These are phyloP conservation scores for Drosophila niveifrons DNA, from an alignment of 2,888 invertebrate genomes.

Conservation along the genomic window DNA sequence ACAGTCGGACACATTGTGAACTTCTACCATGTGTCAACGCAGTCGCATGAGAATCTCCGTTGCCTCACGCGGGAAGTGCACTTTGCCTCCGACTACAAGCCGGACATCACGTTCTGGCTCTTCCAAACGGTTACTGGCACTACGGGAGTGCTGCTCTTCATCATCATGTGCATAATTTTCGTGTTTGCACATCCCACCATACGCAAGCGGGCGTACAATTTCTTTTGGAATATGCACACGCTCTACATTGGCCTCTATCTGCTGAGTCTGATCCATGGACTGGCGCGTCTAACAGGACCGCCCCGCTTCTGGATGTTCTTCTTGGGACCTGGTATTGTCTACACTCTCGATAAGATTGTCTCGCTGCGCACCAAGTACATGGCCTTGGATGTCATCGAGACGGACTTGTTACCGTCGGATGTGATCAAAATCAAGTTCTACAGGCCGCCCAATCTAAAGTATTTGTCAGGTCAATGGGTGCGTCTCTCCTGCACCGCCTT, in stretches of 20 bases:
- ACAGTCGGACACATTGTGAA: slow-evolving; percentile 98
- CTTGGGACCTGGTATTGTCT: slow-evolving; percentile 95
- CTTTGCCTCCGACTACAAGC: slow-evolving; percentile 96
- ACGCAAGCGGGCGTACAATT: slow-evolving; percentile 96
- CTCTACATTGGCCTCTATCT: slow-evolving; percentile 94
- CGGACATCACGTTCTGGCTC: slow-evolving; percentile 97
- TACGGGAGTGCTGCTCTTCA: slow-evolving; percentile 94
- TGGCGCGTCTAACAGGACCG: slow-evolving; percentile 95
- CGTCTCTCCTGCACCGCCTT: slow-evolving; percentile 96
- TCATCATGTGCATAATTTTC: slow-evolving; percentile 97
- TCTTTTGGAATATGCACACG: slow-evolving; percentile 97
- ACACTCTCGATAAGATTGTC: slow-evolving; percentile 96
- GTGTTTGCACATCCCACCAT: slow-evolving; percentile 98
- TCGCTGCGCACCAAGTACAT: slow-evolving; percentile 95
- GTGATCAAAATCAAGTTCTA: slow-evolving; percentile 98
- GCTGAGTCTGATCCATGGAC: slow-evolving; percentile 94
- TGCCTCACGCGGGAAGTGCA: slow-evolving; percentile 97
- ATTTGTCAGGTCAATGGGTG: slow-evolving; percentile 97
- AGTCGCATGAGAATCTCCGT: slow-evolving; percentile 95
- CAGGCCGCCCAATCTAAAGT: slow-evolving; percentile 97
- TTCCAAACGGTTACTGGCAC: slow-evolving; percentile 97
- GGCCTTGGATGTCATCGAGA: slow-evolving; percentile 96
- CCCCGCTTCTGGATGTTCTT: slow-evolving; percentile 98
- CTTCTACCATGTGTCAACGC: slow-evolving; percentile 98
- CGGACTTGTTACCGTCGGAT: slow-evolving; percentile 96